These are phyloP conservation scores for Brachyhypopomus occidentalis DNA, from an alignment of 2,113 vertebrate species.

Conservation along the genomic window DNA sequence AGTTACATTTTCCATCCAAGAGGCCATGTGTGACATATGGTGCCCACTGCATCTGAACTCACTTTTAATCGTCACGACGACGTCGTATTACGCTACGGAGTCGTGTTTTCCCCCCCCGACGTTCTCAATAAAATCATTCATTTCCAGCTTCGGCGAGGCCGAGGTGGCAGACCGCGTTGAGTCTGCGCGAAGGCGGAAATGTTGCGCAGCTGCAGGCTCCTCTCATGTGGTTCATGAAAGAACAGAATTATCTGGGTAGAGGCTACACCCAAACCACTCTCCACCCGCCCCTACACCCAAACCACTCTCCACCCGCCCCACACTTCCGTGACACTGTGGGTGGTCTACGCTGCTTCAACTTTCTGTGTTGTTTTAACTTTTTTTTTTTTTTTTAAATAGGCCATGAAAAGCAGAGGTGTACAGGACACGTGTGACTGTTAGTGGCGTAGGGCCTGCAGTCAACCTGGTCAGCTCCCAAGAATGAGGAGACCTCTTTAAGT, in stretches of 20 bases:
- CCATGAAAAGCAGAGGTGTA: conserved; percentile 1
- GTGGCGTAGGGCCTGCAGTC: conserved; percentile 23
- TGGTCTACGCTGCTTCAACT: conserved; percentile 59
- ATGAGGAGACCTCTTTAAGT: conserved; percentile 14
- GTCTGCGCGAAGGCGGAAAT: conserved; percentile 65
- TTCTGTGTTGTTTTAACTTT: conserved; percentile 40
- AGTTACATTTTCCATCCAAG: conserved; percentile 31
- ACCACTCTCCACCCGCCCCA: conserved; percentile 55
- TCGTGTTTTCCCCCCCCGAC: conserved; percentile 55
- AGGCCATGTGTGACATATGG: conserved; percentile 8
- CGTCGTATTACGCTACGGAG: conserved; percentile 29
- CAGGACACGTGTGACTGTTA: conserved; percentile 16
- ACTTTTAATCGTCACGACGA: conserved; percentile 19
- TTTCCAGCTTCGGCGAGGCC: conserved; percentile 70
- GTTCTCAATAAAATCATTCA: conserved; percentile 68
- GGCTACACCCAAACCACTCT: conserved; percentile 56
- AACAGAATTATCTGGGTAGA: conserved; percentile 67
- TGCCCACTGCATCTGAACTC: not conserved
- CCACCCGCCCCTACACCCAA: conserved; percentile 55
- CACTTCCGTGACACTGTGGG: conserved; percentile 56
- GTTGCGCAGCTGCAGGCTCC: conserved; percentile 72
- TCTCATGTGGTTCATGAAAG: conserved; percentile 72
- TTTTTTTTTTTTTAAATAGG: conserved; percentile 41
- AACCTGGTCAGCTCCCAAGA: conserved; percentile 9
- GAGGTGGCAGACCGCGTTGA: conserved; percentile 55